Evolutionary conservation across 2,888 invertebrate species (phyloP).

Genomic region (Sarcophaga carnaria): DNA sequence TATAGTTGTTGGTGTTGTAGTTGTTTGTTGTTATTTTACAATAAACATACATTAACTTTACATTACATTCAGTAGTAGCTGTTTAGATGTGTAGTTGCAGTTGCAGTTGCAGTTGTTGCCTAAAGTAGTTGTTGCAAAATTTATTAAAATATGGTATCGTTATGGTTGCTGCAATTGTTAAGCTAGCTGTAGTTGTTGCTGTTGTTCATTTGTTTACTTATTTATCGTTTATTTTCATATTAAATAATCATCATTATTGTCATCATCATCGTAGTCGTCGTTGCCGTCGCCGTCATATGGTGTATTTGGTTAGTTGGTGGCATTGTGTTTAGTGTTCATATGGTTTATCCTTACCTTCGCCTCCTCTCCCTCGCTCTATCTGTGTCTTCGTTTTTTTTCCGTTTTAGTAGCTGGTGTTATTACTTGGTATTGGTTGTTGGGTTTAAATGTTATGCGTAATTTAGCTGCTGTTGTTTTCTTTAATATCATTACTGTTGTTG

Average conservation of each 20-base stretch:
- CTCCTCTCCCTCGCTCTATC: no score
- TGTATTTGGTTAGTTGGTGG: not conserved
- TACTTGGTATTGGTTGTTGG: not conserved
- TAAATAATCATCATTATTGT: not conserved
- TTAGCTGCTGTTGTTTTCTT: conserved; percentile 42
- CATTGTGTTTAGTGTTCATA: not conserved
- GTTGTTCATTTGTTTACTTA: not conserved
- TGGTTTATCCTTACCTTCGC: no score
- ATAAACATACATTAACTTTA: no score
- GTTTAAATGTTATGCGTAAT: conserved; percentile 55
- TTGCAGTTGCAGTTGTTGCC: no score
- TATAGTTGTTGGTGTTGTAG: no score
- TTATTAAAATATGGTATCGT: no score
- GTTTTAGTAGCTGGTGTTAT: not conserved
- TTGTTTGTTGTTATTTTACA: no score
- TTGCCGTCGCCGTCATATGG: not conserved
- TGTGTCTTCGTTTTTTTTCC: not conserved
- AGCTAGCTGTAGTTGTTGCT: conserved; percentile 36
- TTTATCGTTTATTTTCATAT: not conserved
- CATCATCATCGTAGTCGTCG: not conserved
- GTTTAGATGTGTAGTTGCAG: no score
- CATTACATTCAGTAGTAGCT: no score
- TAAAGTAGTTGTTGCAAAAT: no score
- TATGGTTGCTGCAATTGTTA: not conserved
- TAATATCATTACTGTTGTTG: not conserved